Base-by-base conservation (phyloP, 92 coral and sea anemone genomes). In the Umimayanthus kanabou region DNA sequence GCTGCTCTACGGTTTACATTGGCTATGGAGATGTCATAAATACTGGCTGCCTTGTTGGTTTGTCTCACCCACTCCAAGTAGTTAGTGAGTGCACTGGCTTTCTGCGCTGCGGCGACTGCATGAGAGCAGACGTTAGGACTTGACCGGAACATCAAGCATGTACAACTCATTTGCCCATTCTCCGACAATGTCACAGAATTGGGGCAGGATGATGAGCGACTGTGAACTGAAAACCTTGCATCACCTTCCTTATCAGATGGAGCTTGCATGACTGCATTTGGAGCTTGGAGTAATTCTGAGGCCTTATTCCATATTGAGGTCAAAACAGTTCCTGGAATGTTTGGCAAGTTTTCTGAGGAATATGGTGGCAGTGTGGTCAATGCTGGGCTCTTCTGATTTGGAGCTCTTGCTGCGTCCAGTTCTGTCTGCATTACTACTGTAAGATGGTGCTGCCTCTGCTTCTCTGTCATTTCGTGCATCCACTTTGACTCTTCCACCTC, bases 221-320 rank as follows among this genome's bases (percentile, higher is more conserved):
- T 92, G 47, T 89, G 91, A 39, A 85, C 89, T 78, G 89, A 67
- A 85, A 89, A 75, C 57, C 67, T 77, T 14, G 29, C 79, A 37
- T 80, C 88, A 61, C 80, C 87, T 29, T 53, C 82, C 66, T 81
- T 85, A 70, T 65, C 86, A 79, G 85, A 88, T 57, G 88, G 91
- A 61, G 74, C 88, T 80, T 86, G 90, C 81, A 75, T 25, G 22
- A 86, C 89, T 74, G 88, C 85, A 57, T 87, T 87, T 16, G 86
- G 80, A 39, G 92, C 88, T 22, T 77, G 76, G 39, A 92, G 85
- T 76, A 89, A 92, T 47, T 92, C 90, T 6, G 89, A 89, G 39
- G 94, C 94, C 78, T 89, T 92, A 82, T 86, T 90, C 90, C 92
- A 92, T 18, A 92, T 87, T 7, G 89, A 89, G 14, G 92, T 87